phyloP scores from a whole-genome alignment of 1,140 invertebrate species.

The Zaprionus davidi region DNA sequence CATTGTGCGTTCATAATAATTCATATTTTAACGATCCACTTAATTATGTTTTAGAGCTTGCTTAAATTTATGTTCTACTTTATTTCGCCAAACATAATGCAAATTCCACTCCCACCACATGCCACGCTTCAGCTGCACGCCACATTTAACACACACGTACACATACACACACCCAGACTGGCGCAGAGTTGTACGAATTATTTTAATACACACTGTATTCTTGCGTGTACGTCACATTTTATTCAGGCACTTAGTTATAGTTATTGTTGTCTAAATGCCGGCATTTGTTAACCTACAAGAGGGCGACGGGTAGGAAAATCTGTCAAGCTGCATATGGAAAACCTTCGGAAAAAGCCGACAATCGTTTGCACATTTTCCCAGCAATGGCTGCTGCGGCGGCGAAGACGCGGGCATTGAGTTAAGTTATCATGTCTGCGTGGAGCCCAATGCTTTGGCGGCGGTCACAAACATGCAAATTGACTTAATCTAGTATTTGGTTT shows the following conservation, averaged over 20 bases:
- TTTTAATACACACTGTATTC: constrained; percentile 17
- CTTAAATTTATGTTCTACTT: constrained; percentile 37
- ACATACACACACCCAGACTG: neutral
- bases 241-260: constrained; percentile 40
- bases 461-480: constrained; percentile 70
- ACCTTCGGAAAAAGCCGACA: constrained; percentile 79
- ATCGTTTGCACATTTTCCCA: constrained; percentile 70
- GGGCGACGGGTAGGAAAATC: constrained; percentile 10
- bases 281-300: constrained; percentile 25
- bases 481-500: constrained; percentile 79
- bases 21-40: constrained; percentile 35
- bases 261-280: constrained; percentile 64
- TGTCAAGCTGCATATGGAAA: constrained; percentile 60
- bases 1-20: constrained; percentile 8
- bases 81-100: constrained; percentile 29
- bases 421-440: constrained; percentile 68
- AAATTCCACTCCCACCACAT: constrained; percentile 48
- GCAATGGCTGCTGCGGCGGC: neutral
- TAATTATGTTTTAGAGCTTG: constrained; percentile 21
- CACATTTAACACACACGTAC: constrained; percentile 41
- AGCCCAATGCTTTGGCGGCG: constrained; percentile 66
- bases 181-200: constrained; percentile 4
- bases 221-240: constrained; percentile 29
- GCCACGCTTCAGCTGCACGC: constrained; percentile 43
- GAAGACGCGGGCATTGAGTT: constrained; percentile 34